Evolutionary conservation across 2,888 invertebrate species (phyloP), one percentile per base, ranked within the genome.

Genomic region (Oxyteleia sp.): DNA sequence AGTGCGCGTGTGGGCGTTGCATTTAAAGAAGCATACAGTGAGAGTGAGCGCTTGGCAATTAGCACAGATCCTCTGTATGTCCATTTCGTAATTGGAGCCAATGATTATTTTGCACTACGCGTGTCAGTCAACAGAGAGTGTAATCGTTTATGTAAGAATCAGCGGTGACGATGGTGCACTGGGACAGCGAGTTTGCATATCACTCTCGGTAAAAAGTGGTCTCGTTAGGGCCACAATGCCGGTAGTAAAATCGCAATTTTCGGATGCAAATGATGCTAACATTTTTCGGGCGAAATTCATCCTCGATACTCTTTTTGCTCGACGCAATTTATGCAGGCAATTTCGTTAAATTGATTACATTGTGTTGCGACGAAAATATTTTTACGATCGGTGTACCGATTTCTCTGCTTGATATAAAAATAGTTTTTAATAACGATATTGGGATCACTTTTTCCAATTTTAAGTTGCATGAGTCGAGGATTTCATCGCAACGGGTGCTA

Each of bases 61-160:
- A 72, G 59, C 72, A 38, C 51, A n/a, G 18, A 72, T 66, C 43
- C 59, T 49, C 49, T 47, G 49, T 20, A 11, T 18, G 45, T 29
- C n/a, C n/a, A 10, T 66, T 66, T 72, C 72, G 61, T 74, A 74
- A 81, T 68, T 74, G 61, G 61, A 68, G 10, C 38, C 61, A 45
- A 23, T 45, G 45, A 74, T 81, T 51, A 38, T 64, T 64, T 71
- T 16, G 53, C 68, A 61, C 35, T 41, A 11, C 45, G n/a, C 55
- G 49, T 15, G 47, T 61, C 41, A 41, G 38, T 64, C 47, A 16
- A 45, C 47, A 32, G 41, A 61, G 23, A 51, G 69, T 71, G 69
- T 18, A 59, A 63, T 63, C 35, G 13, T 71, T 71, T 47, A 71
- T 53, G 47, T 64, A 63, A 71, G 20, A 59, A 18, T n/a, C n/a